Conservation (phyloP, 2,797 vertebrate species). For the Notolepis coatsorum region DNA sequence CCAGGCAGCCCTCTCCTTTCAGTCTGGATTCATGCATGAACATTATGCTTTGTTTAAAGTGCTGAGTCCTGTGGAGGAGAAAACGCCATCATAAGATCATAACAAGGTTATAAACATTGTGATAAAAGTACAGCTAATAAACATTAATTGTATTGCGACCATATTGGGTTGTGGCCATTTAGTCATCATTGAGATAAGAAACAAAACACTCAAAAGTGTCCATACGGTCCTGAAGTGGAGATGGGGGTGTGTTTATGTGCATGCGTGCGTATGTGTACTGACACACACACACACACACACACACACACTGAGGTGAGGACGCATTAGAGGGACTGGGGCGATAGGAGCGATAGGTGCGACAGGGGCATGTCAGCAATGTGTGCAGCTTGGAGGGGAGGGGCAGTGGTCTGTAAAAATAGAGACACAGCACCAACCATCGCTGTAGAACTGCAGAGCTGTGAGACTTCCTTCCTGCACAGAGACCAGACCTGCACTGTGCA, state of each 20-base stretch:
- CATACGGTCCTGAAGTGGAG: neutral
- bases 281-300: constrained; percentile 19
- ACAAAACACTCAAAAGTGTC: neutral
- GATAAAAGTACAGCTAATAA: neutral
- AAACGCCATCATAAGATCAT: constrained; percentile 23
- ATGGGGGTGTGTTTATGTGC: neutral
- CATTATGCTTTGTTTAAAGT: constrained; percentile 94
- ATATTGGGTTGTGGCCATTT: no score
- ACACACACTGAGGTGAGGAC: constrained; percentile 9
- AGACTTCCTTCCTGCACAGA: constrained; percentile 64
- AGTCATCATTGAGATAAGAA: no score
- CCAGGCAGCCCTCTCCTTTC: constrained; percentile 91
- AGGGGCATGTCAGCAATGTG: constrained; percentile 6
- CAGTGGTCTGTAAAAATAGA: constrained; percentile 50
- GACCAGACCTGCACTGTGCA: constrained; percentile 10
- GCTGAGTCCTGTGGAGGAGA: constrained; percentile 85
- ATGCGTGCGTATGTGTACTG: constrained; percentile 7
- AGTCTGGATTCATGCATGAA: constrained; percentile 95
- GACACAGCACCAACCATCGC: constrained; percentile 21
- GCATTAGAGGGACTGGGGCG: no score
- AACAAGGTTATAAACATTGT: constrained; percentile 1
- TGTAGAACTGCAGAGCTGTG: constrained; percentile 26
- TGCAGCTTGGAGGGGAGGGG: neutral
- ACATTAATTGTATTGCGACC: neutral
- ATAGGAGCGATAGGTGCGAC: constrained; percentile 4